phyloP scores from a whole-genome alignment of 2,888 invertebrate species.

The Aporophyla lueneburgensis region DNA sequence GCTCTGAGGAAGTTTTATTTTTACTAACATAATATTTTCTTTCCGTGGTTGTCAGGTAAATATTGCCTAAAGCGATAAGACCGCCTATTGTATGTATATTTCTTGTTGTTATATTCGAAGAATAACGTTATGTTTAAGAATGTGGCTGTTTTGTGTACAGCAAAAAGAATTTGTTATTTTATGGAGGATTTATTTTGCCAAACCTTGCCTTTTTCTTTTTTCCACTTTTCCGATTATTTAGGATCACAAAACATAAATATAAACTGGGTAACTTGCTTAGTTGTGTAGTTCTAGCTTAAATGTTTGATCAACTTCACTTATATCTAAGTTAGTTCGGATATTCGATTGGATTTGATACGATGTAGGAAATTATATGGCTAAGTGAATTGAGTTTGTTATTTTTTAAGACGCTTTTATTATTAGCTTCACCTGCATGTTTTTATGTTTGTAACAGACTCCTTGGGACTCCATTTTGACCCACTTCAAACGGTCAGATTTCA shows the following conservation, averaged over 20 bases:
- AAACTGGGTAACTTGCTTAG: not conserved
- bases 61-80: not conserved
- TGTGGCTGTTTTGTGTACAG: not conserved
- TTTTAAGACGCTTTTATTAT: no score
- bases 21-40: not conserved
- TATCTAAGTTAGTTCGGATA: conserved; percentile 31
- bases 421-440: no score
- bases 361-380: no score
- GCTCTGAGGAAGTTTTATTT: not conserved
- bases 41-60: not conserved
- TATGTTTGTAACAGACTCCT: no score
- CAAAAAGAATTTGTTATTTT: not conserved
- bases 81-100: not conserved
- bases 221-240: not conserved
- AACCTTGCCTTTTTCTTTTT: not conserved
- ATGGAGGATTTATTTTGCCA: not conserved
- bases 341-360: not conserved
- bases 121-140: not conserved
- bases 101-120: not conserved
- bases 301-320: conserved; percentile 12
- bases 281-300: not conserved
- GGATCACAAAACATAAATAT: not conserved
- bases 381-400: no score
- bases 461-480: no score
- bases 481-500: no score